Base-by-base conservation (phyloP, 2,113 vertebrate genomes). In the Rana temporaria region DNA sequence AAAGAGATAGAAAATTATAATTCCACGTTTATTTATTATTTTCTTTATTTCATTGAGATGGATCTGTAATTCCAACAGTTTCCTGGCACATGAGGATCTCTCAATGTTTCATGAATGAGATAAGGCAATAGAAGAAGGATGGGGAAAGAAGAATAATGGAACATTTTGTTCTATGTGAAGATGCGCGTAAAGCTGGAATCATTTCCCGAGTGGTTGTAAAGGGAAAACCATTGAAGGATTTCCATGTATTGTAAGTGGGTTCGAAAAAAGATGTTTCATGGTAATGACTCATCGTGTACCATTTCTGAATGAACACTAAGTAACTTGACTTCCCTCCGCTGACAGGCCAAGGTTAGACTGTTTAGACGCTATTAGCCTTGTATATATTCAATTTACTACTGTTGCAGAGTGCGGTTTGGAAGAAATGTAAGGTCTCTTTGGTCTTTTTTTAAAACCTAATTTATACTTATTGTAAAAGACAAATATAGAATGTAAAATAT, bases 91-190 rank as follows among this genome's bases (percentile, higher is more conserved):
- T n/a, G n/a, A n/a, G n/a, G 26, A 30, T 30, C 3, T 30, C 1
- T 30, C 52, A 30, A 17, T 32, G 22, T 38, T 79, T 11, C 53
- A 79, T 53, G 55, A 15, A 38, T 59, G 55, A 57, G 67, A 69
- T 55, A 20, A 22, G 30, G 16, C 32, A 55, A 16, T 17, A 69
- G 65, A 38, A 24, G 30, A 14, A 24, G 38, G 42, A 68, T 38
- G 5, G 11, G 53, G 4, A 56, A 78, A 57, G 57, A 17, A 69
- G 17, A 19, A 20, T 59, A 59, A 69, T 57, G 19, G 26, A 30
- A 30, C 42, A 18, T 42, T 69, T 79, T 79, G 78, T 69, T 79
- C 65, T 59, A 52, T 65, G 57, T 79, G 65, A 68, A 30, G 42
- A 79, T 68, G 76, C 24, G 34, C 68, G 30, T 69, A 6, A 38